Evolutionary conservation across 2,113 vertebrate genomes (phyloP), one percentile per base, ranked within the genome.

Genomic region (Fregetta grallaria): DNA sequence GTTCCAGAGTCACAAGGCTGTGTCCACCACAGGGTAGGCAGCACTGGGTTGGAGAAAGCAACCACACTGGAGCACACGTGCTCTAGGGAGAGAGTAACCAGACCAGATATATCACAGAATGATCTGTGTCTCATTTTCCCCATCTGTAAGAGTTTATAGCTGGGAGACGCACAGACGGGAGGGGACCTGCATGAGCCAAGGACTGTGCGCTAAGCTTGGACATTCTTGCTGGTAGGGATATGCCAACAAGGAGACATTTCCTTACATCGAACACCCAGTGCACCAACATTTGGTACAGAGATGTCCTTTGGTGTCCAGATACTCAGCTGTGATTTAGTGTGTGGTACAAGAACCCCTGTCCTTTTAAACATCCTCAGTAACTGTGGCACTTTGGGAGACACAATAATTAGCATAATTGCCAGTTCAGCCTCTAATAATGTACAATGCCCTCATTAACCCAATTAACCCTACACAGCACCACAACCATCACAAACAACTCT

Each of bases 331-430:
- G 66, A 78, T 72, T 89, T 78, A 70, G 27, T 15, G 17, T 23
- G 40, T 25, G 22, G 44, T 45, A 65, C 36, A 63, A 84, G 78
- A 91, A 59, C 10, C 21, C 15, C 32, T 19, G 25, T 85, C 20
- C 36, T 86, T 88, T 92, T 62, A 84, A 88, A 72, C 10, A 85
- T 40, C 53, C 32, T 61, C 67, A 65, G 45, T 75, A 91, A 87
- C 3, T 29, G 6, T 29, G 68, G 63, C 75, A 77, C 79, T 83
- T 88, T 59, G 75, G 53, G 88, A 94, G 49, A 87, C 40, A 85
- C 45, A 94, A 85, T 58, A 89, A 95, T 96, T 82, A 94, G 74
- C 92, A 94, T 92, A 94, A 94, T 88, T 91, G 86, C 80, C 86
- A 94, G 82, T 94, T 95, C 94, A 96, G 66, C 62, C 84, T 82